phyloP scores from a whole-genome alignment of 2,797 vertebrate species.

The Vultur gryphus region DNA sequence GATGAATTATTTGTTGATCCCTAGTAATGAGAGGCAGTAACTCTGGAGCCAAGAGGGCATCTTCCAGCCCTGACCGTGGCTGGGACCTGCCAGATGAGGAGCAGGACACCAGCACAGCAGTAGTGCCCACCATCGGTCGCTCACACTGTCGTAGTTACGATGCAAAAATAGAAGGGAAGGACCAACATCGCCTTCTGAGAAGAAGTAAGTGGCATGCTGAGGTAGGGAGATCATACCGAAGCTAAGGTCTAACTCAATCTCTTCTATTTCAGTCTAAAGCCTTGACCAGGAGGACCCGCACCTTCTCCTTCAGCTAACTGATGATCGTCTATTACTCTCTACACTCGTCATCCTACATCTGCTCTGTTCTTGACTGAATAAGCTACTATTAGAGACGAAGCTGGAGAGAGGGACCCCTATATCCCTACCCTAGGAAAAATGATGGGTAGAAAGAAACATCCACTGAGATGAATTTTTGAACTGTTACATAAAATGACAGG shows the following conservation, averaged over 20 bases:
- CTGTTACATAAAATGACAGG: background rate
- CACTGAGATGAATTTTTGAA: background rate
- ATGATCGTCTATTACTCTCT: background rate
- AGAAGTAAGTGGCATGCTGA: background rate
- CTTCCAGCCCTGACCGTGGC: background rate
- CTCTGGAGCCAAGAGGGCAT: background rate
- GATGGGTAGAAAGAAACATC: background rate
- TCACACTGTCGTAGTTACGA: background rate
- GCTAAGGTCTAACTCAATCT: background rate
- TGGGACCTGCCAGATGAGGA: background rate
- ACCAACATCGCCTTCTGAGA: background rate
- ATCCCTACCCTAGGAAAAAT: background rate
- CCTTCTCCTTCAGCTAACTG: background rate
- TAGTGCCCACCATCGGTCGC: rapidly evolving
- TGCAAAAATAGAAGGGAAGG: background rate
- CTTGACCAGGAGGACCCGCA: background rate
- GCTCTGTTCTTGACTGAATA: background rate
- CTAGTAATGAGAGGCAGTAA: background rate
- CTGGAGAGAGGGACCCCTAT: background rate
- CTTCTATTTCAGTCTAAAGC: background rate
- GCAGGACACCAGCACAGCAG: background rate
- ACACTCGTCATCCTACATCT: background rate
- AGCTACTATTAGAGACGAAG: background rate
- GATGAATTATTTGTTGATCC: background rate
- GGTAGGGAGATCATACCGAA: background rate